A percentile compares a stretch with the other conserved stretches of the same genome.
Conservation (phyloP, 1,140 invertebrate species). For the Drosophila malerkotliana region DNA sequence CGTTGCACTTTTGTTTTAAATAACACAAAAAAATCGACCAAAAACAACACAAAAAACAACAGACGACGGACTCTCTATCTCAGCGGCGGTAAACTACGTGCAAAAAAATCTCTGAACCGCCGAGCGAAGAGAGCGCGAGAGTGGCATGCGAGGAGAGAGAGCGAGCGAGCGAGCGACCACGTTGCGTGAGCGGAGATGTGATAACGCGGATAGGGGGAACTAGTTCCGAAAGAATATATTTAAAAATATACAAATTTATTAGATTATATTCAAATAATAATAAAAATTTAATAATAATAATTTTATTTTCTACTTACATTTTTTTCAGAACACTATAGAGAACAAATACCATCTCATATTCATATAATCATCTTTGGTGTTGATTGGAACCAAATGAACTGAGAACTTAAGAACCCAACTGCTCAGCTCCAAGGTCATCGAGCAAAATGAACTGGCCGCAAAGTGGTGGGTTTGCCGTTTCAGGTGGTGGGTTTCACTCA, state of each 20-base stretch:
- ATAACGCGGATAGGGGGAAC: neutral
- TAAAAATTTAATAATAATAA: too few species aligned
- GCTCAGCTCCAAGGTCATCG: slow-evolving; percentile 8
- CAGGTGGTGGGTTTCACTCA: neutral
- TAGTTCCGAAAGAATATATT: slow-evolving; percentile 5
- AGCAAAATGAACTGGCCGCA: slow-evolving; percentile 5
- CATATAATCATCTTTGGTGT: neutral
- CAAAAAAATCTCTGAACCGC: neutral
- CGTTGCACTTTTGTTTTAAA: slow-evolving; percentile 64
- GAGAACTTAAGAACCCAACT: slow-evolving; percentile 7
- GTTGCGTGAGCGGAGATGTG: slow-evolving; percentile 9
- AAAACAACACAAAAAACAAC: slow-evolving; percentile 38
- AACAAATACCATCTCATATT: neutral
- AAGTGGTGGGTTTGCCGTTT: neutral
- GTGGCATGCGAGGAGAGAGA: neutral
- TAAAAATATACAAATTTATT: neutral
- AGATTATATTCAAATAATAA: too few species aligned
- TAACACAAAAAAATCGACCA: slow-evolving; percentile 26
- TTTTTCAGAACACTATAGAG: neutral
- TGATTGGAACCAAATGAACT: neutral
- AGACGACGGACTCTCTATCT: neutral
- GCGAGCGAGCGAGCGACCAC: slow-evolving; percentile 2
- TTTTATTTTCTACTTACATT: neutral
- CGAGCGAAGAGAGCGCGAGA: slow-evolving; percentile 7
- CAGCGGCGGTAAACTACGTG: slow-evolving; percentile 17